Evolutionary conservation across 2,888 invertebrate genomes (phyloP).

Genomic region (Calameuta idolon): DNA sequence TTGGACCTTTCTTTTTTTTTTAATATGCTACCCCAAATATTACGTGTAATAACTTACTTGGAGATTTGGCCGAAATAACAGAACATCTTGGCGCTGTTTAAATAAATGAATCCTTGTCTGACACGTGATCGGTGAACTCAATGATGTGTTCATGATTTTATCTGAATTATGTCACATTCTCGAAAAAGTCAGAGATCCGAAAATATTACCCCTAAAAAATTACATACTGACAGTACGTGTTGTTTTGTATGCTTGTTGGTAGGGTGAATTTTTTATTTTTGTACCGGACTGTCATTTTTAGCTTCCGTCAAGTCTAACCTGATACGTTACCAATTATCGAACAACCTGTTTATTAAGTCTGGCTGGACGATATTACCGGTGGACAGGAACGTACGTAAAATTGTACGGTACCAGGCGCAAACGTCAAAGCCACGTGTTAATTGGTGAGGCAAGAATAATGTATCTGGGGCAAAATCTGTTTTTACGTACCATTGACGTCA

Average conservation of each 20-base stretch:
- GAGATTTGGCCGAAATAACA: background rate
- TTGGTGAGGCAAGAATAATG: constrained; percentile 14
- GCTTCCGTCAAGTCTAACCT: constrained; percentile 38
- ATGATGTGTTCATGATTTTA: background rate
- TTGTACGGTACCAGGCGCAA: constrained; percentile 28
- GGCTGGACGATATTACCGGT: constrained; percentile 50
- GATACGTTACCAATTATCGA: constrained; percentile 57
- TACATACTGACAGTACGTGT: background rate
- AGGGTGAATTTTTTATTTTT: background rate
- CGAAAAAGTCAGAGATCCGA: background rate
- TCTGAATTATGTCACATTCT: background rate
- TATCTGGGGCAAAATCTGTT: background rate
- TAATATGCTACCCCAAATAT: background rate
- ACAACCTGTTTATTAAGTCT: constrained; percentile 42
- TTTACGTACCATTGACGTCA: background rate
- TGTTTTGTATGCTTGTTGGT: no score
- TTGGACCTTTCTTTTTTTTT: background rate
- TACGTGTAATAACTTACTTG: background rate
- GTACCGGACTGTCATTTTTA: background rate
- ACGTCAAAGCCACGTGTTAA: constrained; percentile 18
- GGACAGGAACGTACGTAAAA: constrained; percentile 38
- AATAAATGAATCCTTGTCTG: background rate
- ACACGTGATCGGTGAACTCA: background rate
- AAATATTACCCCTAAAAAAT: background rate
- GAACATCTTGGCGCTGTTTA: background rate